Percentiles rank a stretch among this genome's conserved stretches.
Evolutionary conservation across 2,888 invertebrate genomes (phyloP).

Genomic region (Cylindroiulus punctatus): DNA sequence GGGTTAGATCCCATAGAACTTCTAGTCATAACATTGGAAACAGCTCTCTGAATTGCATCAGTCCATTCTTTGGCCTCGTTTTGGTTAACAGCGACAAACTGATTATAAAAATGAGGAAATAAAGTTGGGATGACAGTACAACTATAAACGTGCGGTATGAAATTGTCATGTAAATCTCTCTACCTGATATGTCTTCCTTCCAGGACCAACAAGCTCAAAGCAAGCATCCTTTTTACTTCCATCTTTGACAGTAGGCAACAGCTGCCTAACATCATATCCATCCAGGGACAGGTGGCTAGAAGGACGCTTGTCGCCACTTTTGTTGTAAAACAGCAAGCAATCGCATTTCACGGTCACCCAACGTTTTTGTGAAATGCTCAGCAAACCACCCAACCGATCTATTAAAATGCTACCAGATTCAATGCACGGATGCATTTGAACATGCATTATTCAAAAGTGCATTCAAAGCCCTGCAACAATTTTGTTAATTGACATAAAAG

Average conservation of each 20-base stretch:
- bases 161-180: not conserved
- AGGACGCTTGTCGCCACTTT: constrained; percentile 43
- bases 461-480: too few relatives aligned
- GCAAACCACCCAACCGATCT: constrained; percentile 50
- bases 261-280: constrained; percentile 37
- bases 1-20: not conserved
- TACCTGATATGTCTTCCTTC: constrained; percentile 53
- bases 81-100: constrained; percentile 49
- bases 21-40: constrained; percentile 11
- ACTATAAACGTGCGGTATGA: too few relatives aligned
- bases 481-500: too few relatives aligned
- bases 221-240: constrained; percentile 51
- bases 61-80: constrained; percentile 53
- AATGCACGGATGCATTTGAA: too few relatives aligned
- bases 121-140: too few relatives aligned
- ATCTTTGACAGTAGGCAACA: not conserved
- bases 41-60: constrained; percentile 44
- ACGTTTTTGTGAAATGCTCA: constrained; percentile 47
- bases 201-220: constrained; percentile 54
- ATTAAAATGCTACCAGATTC: not conserved
- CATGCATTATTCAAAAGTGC: too few relatives aligned
- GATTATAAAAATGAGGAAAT: not conserved
- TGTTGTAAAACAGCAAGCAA: constrained; percentile 48
- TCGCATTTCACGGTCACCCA: constrained; percentile 26
- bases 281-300: constrained; percentile 33